Evolutionary conservation across 2,113 vertebrate species (phyloP).

Genomic region (Microcebus jonahi): DNA sequence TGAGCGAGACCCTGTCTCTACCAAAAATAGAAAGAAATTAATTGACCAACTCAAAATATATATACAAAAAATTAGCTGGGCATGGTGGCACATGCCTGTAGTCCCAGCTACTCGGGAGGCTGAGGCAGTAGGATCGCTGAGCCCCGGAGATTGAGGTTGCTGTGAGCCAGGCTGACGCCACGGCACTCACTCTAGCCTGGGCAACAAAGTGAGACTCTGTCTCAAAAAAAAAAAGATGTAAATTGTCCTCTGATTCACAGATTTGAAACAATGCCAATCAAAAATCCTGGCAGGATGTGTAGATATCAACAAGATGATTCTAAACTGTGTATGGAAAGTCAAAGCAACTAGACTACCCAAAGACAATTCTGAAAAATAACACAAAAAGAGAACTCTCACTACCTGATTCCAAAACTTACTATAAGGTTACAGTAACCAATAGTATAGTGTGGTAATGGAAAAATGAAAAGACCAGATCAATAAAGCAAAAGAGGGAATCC

Average conservation of each 20-base stretch:
- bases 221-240: background rate
- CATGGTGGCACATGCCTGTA: no score
- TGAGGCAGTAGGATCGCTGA: no score
- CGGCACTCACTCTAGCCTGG: no score
- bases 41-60: no score
- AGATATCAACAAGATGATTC: background rate
- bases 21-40: no score
- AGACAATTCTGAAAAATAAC: constrained; percentile 9
- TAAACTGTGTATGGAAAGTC: background rate
- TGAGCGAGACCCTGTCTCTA: no score
- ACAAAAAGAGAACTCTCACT: background rate
- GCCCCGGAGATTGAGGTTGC: no score
- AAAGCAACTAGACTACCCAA: background rate
- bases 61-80: no score
- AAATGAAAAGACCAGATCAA: background rate
- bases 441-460: background rate
- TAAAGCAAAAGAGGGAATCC: background rate
- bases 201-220: no score
- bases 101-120: no score
- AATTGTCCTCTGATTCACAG: background rate
- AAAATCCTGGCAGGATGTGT: background rate
- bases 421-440: background rate
- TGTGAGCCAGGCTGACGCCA: no score
- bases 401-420: background rate
- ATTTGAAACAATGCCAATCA: background rate